Percentiles rank a stretch among this genome's conserved stretches.
Evolutionary conservation across 2,888 invertebrate genomes (phyloP).

Genomic region (Augochlorella aurata): DNA sequence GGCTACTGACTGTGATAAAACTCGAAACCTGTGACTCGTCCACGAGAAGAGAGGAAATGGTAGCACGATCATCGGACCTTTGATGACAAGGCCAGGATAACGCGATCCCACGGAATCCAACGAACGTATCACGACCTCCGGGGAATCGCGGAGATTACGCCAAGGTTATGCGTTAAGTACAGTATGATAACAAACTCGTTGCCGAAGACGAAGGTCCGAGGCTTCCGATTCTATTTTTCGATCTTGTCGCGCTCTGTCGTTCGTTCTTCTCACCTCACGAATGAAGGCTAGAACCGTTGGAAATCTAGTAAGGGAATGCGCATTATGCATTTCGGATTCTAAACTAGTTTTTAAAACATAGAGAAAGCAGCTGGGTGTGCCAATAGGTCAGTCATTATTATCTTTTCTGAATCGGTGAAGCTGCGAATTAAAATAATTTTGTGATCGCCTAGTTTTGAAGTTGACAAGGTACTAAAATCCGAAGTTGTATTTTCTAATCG

Average conservation of each 20-base stretch:
- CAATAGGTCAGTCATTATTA: not conserved
- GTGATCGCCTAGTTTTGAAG: not conserved
- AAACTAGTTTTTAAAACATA: not conserved
- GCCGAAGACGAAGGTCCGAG: conserved; percentile 29
- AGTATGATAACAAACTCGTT: conserved; percentile 18
- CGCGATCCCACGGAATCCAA: conserved; percentile 26
- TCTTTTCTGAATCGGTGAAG: not conserved
- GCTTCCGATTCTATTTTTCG: conserved; percentile 34
- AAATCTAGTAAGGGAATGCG: not conserved
- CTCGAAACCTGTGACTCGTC: conserved; percentile 65
- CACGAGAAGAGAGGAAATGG: conserved; percentile 48
- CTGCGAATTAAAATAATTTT: not conserved
- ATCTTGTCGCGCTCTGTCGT: conserved; percentile 42
- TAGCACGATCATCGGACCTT: conserved; percentile 35
- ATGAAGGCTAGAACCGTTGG: not conserved
- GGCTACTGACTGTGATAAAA: conserved; percentile 85
- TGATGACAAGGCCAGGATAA: conserved; percentile 46
- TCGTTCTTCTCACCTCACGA: conserved; percentile 24
- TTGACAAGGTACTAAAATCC: not conserved
- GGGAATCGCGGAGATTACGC: conserved; percentile 26
- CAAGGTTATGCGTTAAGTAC: conserved; percentile 36
- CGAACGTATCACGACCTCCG: conserved; percentile 5
- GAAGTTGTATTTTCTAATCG: too few species aligned
- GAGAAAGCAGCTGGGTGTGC: not conserved
- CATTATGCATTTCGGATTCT: not conserved